These are phyloP conservation scores for Yoshiicerus persimilis DNA, from an alignment of 1,140 invertebrate genomes.

Conservation along the genomic window DNA sequence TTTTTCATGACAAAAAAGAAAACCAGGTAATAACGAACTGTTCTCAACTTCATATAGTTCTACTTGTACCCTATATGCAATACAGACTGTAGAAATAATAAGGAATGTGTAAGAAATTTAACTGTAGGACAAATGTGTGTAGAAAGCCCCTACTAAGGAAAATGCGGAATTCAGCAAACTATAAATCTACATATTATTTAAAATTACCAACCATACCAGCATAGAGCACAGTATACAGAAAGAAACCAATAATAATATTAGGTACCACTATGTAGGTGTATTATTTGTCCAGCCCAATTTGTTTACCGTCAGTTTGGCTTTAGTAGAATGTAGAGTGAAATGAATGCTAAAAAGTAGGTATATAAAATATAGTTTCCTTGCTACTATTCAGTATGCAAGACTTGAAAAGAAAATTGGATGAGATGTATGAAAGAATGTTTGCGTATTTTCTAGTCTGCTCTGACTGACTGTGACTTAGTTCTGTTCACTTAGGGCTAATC, in stretches of 20 bases:
- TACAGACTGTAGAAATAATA: too few relatives aligned
- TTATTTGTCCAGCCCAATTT: neutral
- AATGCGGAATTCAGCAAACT: neutral
- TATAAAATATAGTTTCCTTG: neutral
- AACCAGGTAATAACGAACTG: neutral
- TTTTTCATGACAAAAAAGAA: slow-evolving; percentile 6
- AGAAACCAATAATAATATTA: neutral
- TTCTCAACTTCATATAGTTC: too few relatives aligned
- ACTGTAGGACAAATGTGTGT: too few relatives aligned
- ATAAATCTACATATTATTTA: neutral
- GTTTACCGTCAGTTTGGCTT: neutral
- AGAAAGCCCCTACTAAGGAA: neutral
- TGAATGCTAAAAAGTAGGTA: neutral
- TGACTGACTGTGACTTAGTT: neutral
- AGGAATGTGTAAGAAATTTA: neutral
- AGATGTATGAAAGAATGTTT: neutral
- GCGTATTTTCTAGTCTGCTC: neutral
- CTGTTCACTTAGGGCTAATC: neutral
- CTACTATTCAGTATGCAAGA: too few relatives aligned
- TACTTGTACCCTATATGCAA: too few relatives aligned
- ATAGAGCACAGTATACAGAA: too few relatives aligned
- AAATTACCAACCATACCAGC: neutral
- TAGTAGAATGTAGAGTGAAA: neutral
- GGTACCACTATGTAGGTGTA: neutral
- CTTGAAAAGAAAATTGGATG: neutral